Conservation (phyloP, 2,797 vertebrate species). For the Cynopterus sphinx region DNA sequence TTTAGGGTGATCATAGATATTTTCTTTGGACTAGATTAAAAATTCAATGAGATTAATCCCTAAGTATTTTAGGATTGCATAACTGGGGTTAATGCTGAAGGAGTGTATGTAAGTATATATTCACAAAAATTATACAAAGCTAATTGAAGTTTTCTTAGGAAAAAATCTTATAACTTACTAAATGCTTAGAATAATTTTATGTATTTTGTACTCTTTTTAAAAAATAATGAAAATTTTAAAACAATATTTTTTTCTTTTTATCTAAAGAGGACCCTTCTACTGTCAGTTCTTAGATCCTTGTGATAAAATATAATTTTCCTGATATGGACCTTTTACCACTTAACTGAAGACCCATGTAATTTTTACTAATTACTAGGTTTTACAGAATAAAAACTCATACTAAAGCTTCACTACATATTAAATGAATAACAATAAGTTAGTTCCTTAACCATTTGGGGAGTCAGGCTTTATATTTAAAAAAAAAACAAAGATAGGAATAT, state of each 20-base stretch:
- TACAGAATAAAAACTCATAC: conserved; percentile 54
- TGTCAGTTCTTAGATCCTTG: not conserved
- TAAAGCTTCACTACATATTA: conserved; percentile 71
- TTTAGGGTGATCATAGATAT: not conserved
- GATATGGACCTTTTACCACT: conserved; percentile 50
- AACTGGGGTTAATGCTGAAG: no score
- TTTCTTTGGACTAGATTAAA: not conserved
- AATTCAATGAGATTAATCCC: not conserved
- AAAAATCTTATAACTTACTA: not conserved
- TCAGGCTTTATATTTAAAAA: not conserved
- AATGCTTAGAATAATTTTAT: not conserved
- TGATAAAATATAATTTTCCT: conserved; percentile 26
- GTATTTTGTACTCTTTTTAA: not conserved
- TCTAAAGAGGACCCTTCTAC: not conserved
- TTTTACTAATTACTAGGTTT: conserved; percentile 61
- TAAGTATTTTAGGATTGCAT: not conserved
- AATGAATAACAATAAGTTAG: conserved; percentile 49
- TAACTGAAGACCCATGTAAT: conserved; percentile 57
- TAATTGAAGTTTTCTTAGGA: not conserved
- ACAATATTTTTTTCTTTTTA: not conserved
- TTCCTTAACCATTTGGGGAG: conserved; percentile 43
- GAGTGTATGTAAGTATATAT: no score
- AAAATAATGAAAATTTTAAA: not conserved
- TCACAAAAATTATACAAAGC: not conserved
- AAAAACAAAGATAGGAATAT: conserved; percentile 6